Evolutionary conservation across 2,113 vertebrate species (phyloP).

Genomic region (Chionomys nivalis): DNA sequence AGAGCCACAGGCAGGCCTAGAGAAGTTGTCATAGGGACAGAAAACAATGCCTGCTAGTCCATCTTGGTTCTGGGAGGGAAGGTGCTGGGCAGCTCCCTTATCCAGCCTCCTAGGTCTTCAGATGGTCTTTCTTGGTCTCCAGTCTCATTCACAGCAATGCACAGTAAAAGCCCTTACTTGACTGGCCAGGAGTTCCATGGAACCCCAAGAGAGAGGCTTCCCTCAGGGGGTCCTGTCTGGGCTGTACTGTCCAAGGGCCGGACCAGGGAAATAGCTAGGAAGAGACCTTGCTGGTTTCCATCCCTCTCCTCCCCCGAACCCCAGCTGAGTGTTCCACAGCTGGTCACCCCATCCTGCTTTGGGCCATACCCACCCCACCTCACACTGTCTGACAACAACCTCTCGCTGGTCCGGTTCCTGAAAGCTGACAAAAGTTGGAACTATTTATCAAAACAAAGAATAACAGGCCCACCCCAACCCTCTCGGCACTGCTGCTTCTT

Average conservation of each 20-base stretch:
- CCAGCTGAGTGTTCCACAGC: background rate
- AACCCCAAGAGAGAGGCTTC: background rate
- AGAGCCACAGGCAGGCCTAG: background rate
- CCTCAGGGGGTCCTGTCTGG: background rate
- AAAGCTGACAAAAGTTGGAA: background rate
- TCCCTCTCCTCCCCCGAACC: accelerated
- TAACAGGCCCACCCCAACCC: background rate
- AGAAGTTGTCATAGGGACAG: accelerated
- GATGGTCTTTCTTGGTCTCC: too few species aligned
- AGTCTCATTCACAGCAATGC: background rate
- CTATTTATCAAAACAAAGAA: background rate
- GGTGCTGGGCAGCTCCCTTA: background rate
- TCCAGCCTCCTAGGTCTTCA: too few species aligned
- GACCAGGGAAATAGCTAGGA: background rate
- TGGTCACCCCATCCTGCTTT: too few species aligned
- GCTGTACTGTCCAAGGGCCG: background rate
- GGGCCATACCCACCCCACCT: too few species aligned
- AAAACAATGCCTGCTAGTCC: background rate
- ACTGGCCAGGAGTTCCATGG: too few species aligned
- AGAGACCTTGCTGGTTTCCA: background rate
- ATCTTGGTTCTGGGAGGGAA: background rate
- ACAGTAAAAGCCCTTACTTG: background rate
- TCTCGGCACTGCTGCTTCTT: background rate
- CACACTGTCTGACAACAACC: accelerated
- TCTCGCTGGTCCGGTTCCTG: accelerated